A percentile compares a stretch with the other conserved stretches of the same genome.
These are phyloP conservation scores for Caloenas nicobarica DNA, from an alignment of 2,113 vertebrate genomes.

Conservation along the genomic window DNA sequence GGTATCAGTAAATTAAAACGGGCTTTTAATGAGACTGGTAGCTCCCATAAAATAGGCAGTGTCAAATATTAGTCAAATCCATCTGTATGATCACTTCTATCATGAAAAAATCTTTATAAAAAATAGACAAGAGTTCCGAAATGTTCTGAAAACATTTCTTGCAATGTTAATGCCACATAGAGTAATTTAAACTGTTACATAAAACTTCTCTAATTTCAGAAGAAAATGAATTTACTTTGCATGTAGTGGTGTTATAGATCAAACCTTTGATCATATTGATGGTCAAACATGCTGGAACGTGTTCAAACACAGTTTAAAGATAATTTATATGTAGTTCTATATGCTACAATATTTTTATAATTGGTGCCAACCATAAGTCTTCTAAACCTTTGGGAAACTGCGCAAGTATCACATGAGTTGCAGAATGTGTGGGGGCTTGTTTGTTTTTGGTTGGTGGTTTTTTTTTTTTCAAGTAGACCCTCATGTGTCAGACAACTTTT, in stretches of 20 bases:
- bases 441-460: not conserved
- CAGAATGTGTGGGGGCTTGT: not conserved
- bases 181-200: not conserved
- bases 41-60: not conserved
- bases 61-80: not conserved
- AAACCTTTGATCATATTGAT: not conserved
- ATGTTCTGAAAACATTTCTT: not conserved
- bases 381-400: not conserved
- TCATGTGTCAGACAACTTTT: not conserved
- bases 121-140: not conserved
- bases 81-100: not conserved
- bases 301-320: not conserved
- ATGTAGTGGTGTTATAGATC: not conserved
- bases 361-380: not conserved
- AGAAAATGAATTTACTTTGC: not conserved
- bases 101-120: not conserved
- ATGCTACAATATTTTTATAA: not conserved
- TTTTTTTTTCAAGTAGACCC: not conserved
- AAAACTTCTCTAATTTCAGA: not conserved
- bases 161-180: accelerated
- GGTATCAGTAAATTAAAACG: not conserved
- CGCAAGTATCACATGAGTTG: not conserved
- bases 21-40: not conserved
- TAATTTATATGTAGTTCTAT: not conserved
- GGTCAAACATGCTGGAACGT: not conserved